These are phyloP conservation scores for Anoplophora glabripennis DNA, from an alignment of 1,140 invertebrate species.

Conservation along the genomic window DNA sequence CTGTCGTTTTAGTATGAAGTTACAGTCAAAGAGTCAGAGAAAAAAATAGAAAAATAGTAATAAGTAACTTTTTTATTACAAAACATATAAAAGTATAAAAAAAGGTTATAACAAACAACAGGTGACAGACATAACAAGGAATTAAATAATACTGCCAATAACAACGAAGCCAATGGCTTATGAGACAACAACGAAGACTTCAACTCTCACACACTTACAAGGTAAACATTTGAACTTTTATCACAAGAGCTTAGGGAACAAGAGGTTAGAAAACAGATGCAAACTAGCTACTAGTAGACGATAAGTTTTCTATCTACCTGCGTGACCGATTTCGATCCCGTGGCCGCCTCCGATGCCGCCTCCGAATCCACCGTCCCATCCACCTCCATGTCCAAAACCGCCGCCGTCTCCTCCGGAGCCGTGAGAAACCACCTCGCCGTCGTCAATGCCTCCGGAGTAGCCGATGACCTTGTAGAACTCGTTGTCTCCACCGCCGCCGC, in stretches of 20 bases:
- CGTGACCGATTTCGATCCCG: conserved; percentile 27
- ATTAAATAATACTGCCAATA: not conserved
- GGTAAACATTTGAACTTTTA: not conserved
- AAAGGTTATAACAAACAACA: no score
- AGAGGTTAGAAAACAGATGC: not conserved
- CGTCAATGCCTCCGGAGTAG: conserved; percentile 45
- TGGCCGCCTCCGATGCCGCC: conserved; percentile 38
- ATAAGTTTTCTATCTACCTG: conserved; percentile 25
- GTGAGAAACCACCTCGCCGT: conserved; percentile 33
- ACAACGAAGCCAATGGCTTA: not conserved
- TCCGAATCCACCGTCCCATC: conserved; percentile 28
- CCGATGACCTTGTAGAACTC: conserved; percentile 48
- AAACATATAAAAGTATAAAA: no score
- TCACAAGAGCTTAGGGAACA: not conserved
- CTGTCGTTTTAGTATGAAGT: no score
- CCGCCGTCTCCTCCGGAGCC: conserved; percentile 30
- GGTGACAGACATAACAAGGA: not conserved
- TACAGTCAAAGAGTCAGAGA: no score
- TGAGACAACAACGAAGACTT: not conserved
- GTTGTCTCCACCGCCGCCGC: conserved; percentile 51
- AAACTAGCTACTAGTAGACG: not conserved
- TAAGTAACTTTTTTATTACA: no score
- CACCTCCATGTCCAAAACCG: conserved; percentile 29
- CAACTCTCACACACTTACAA: not conserved
- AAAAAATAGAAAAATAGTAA: no score